Evolutionary conservation across 2,797 vertebrate species (phyloP), one percentile per base, ranked within the genome.

Genomic region (Tauraco hartlaubi): DNA sequence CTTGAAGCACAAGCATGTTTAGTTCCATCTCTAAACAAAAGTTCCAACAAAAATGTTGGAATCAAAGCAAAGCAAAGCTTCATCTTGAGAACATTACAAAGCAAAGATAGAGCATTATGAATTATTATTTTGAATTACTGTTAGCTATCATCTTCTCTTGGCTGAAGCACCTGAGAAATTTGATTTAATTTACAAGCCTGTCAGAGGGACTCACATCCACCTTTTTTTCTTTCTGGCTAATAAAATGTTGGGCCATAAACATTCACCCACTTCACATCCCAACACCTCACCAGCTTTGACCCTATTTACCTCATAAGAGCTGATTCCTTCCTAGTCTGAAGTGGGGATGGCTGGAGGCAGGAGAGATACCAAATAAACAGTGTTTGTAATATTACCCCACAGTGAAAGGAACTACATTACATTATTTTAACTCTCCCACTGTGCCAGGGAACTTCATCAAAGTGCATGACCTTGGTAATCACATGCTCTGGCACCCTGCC

Each of bases 391-490:
- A 43, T 26, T 95, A 79, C 59, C 55, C 74, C 48, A 29, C 74
- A 86, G 93, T 94, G 76, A 88, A 81, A 81, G 64, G 76, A 94
- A 29, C 73, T 31, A 41, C 2, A 9, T 75, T 58, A 4, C 72
- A 41, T 59, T 11, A 79, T 95, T 96, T 94, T 84, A 90, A 90
- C 88, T 94, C 90, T 93, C 88, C 80, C 61, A 79, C 90, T 85
- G 88, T 92, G 88, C 83, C 94, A 96, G 94, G 54, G 93, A 94
- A 95, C 94, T 80, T 94, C 95, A 88, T 91, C 85, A 87, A 94
- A 95, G 83, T 91, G 77, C 58, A 4, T 71, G 88, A 94, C 93
- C 92, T 68, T 80, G 64, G 85, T 7, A 29, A 86, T 96, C 92
- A 56, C 67, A 92, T 31, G 88, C 75, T 88, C 82, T 92, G 96